Base-by-base conservation (phyloP, 2,888 invertebrate species). In the Spisula solida region DNA sequence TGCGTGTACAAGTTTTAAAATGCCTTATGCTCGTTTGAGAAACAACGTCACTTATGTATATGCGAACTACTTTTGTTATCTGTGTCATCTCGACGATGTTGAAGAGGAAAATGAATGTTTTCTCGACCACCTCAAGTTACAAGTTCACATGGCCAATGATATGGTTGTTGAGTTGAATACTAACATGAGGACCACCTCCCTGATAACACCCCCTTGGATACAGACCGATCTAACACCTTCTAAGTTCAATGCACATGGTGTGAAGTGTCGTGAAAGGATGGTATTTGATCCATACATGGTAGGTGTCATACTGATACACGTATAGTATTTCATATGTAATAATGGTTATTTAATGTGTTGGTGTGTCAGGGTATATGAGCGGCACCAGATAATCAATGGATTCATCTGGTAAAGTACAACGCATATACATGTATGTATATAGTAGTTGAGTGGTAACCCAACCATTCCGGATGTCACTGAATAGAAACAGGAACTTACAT, bases 211-310 rank as follows among this genome's bases (percentile, higher is more conserved):
- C 4, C 75, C 83, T 25, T 91, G 82, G 87, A 31, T 70, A 29
- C 82, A 79, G 18, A 85, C 48, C 16, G 90, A 88, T 14, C 81
- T 90, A 18, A 86, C 90, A 4, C 87, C 85, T 5, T 55, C 47
- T 34, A 56, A 56, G 31, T 89, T 83, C 47, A 82, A 87, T 18
- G 89, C 90, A 0, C 29, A 29, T 18, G 83, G 88, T 2, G 81
- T 88, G 4, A 70, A 66, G 48, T 92, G 92, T 66, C 29, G 75
- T 25, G 83, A 82, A 20, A n/a, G 47, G 0, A 56, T 51, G 8
- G 86, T 87, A 10, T 91, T 82, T 81, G 92, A 92, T 66, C 89
- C 89, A 1, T 91, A 85, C 56, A 84, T 16, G 81, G 92, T 92
- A 85, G 85, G 89, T 84, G 20, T 25, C 5, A 41, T 5, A 41